Base-by-base conservation (phyloP, 2,888 invertebrate species). In the Catocala sponsa region DNA sequence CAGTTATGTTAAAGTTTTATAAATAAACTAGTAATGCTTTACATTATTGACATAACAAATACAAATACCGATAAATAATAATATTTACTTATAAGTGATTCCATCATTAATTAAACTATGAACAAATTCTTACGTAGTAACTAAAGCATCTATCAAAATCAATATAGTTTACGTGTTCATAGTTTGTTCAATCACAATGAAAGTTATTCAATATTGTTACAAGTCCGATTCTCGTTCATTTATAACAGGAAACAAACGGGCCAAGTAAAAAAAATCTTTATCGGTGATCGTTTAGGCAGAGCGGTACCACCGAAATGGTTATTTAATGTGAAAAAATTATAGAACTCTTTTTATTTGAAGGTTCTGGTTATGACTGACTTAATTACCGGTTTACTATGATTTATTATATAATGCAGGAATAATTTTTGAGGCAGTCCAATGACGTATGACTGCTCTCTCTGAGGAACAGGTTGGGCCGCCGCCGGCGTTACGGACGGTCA, bases 371-470 rank as follows among this genome's bases (percentile, higher is more conserved):
- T 91, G 91, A 92, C 91, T 91, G 91, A 91, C 91, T 93, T 94
- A 94, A 94, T 94, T 94, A 94, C 93, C 81, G 90, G 93, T 89
- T 91, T 90, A 92, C 91, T 91, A 94, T 94, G 94, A 94, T 94
- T 94, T 94, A 94, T 94, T 91, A 86, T 91, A 87, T 91, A 91
- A 92, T 89, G 88, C 84, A 80, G 88, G 92, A 91, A 93, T 92
- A 90, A 91, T 92, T 92, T 90, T 91, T 85, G 83, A 91, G 87
- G 83, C 88, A 72, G 85, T 57, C 85, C 91, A 89, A 91, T 92
- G 93, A 93, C 92, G 92, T 92, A 93, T 91, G 89, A 88, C 91
- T 87, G 83, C 83, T 85, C 87, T 87, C 84, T 81, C 80, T 51
- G 65, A 72, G 72, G 84, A 92, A 92, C 93, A 86, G 91, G 93